Evolutionary conservation across 2,797 vertebrate genomes (phyloP), one percentile per base, ranked within the genome.

Genomic region (Ciconia nigra): DNA sequence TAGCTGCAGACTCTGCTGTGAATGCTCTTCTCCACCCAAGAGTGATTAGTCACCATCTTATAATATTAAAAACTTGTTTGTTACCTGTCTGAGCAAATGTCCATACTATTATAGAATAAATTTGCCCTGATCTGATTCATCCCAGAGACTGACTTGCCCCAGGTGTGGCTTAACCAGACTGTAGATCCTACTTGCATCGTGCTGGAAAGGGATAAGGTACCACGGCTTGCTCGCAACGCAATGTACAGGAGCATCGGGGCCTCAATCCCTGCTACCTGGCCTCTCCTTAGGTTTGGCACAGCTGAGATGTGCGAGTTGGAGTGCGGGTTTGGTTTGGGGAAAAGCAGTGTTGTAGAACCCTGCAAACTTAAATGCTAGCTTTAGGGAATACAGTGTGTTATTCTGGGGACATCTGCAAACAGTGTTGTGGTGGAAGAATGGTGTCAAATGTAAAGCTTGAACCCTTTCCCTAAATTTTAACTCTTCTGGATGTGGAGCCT

Each of bases 181-280:
- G 18, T 26, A 41, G 35, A 29, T 47, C n/a, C 31, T 8, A 12
- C 35, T 47, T 33, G 31, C n/a, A 11, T 35, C 1, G 1, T n/a
- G 37, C 25, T 37, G 59, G 52, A 44, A 62, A n/a, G 22, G 49
- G n/a, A 18, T 58, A 22, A 52, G 12, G 24, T 37, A 4, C 20
- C 21, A 5, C 0, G 1, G 25, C 37, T 57, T 41, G 26, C 21
- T 51, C 61, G 17, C 16, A 15, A 4, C 0, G 1, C 21, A 14
- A 3, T 1, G 13, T 18, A 2, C 5, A 3, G 70, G 26, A 59
- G 41, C 1, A 2, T 6, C 2, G 3, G 31, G 19, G 35, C 11
- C 42, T 67, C 3, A 2, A 44, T 77, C 18, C 58, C 55, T 69
- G 55, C 55, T 78, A 42, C 59, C 37, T 14, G 5, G 15, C 54